phyloP scores from a whole-genome alignment of 2,113 vertebrate genomes.

The Chaenogobius annularis region DNA sequence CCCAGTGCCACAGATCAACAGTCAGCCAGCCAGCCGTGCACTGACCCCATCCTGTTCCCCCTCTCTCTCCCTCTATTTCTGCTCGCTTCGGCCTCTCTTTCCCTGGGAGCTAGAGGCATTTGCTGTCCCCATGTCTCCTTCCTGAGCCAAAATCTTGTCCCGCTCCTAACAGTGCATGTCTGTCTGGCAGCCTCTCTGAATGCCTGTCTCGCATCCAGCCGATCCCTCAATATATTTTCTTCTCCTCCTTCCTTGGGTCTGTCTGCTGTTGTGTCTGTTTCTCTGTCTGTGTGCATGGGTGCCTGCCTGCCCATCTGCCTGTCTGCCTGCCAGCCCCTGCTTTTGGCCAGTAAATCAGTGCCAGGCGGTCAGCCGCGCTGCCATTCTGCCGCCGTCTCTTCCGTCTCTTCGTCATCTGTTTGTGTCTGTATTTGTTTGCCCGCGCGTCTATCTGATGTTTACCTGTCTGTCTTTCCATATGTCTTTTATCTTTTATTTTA shows the following conservation, averaged over 20 bases:
- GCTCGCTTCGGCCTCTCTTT: constrained; percentile 58
- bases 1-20: constrained; percentile 75
- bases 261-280: constrained; percentile 40
- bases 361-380: constrained; percentile 63
- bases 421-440: constrained; percentile 58
- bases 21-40: constrained; percentile 74
- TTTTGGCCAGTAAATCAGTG: constrained; percentile 59
- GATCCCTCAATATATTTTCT: constrained; percentile 41
- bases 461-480: constrained; percentile 61
- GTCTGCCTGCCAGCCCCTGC: constrained; percentile 67
- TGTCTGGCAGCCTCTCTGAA: constrained; percentile 59
- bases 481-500: constrained; percentile 35
- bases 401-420: constrained; percentile 64
- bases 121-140: constrained; percentile 69
- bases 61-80: constrained; percentile 51
- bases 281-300: constrained; percentile 44
- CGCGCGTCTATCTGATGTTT: constrained; percentile 54
- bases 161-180: constrained; percentile 68
- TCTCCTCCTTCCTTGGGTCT: constrained; percentile 50
- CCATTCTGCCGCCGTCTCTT: constrained; percentile 67
- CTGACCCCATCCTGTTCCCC: constrained; percentile 64
- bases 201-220: constrained; percentile 37
- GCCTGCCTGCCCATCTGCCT: constrained; percentile 65
- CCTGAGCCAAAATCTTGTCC: constrained; percentile 66
- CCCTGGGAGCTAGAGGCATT: constrained; percentile 62